Evolutionary conservation across 2,113 vertebrate species (phyloP).

Genomic region (Hucho hucho): DNA sequence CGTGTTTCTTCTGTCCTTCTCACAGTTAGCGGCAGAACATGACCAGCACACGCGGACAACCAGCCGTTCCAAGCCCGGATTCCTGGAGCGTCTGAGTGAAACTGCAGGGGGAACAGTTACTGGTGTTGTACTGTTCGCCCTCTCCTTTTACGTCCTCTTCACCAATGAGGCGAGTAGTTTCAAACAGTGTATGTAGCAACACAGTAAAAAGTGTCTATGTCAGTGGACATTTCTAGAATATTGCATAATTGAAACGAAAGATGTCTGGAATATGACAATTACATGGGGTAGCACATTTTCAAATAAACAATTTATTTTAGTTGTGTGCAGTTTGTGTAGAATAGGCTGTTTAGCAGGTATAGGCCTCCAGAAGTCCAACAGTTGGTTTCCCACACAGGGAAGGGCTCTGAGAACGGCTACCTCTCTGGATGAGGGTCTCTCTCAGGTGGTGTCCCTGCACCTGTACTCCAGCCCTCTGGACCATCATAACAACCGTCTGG

Average conservation of each 20-base stretch:
- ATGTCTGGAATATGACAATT: too few species aligned
- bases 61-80: slow-evolving; percentile 78
- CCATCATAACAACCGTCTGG: slow-evolving; percentile 81
- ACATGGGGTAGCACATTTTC: too few species aligned
- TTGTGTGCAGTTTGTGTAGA: too few species aligned
- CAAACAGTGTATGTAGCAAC: not conserved
- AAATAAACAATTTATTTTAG: too few species aligned
- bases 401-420: slow-evolving; percentile 80
- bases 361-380: too few species aligned
- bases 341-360: too few species aligned
- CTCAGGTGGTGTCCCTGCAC: slow-evolving; percentile 79
- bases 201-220: not conserved
- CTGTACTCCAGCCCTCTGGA: slow-evolving; percentile 70
- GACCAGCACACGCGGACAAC: slow-evolving; percentile 76
- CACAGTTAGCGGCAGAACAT: slow-evolving; percentile 49
- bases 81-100: slow-evolving; percentile 88
- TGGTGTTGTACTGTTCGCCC: slow-evolving; percentile 80
- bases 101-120: slow-evolving; percentile 85
- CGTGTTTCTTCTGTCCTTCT: not conserved
- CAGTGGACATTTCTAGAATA: too few species aligned
- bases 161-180: slow-evolving; percentile 86
- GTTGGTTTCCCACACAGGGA: slow-evolving; percentile 72
- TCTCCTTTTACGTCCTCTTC: slow-evolving; percentile 92
- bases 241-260: too few species aligned
- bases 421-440: slow-evolving; percentile 87